Evolutionary conservation across 2,888 invertebrate species (phyloP).

Genomic region (Eulithis testata): DNA sequence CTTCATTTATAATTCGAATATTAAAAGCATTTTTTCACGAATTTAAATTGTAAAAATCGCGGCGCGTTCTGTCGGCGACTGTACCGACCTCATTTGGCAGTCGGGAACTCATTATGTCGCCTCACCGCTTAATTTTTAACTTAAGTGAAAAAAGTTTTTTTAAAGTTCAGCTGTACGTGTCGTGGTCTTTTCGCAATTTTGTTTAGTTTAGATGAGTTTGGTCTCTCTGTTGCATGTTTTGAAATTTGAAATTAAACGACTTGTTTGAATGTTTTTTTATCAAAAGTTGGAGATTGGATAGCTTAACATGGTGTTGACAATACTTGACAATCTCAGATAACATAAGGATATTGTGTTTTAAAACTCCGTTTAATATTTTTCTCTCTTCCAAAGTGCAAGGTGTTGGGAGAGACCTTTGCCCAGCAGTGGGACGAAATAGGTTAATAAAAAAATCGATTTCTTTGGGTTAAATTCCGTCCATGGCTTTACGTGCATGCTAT

Average conservation of each 20-base stretch:
- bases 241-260: conserved; percentile 19
- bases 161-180: conserved; percentile 24
- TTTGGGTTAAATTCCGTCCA: too few relatives aligned
- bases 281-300: too few relatives aligned
- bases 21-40: conserved; percentile 13
- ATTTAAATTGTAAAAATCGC: conserved; percentile 22
- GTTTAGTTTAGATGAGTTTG: conserved; percentile 30
- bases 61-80: conserved; percentile 16
- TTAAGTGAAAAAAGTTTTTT: conserved; percentile 53
- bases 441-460: too few relatives aligned
- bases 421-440: too few relatives aligned
- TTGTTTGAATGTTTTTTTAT: conserved; percentile 9
- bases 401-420: too few relatives aligned
- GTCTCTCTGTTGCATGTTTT: conserved; percentile 16
- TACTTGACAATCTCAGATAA: too few relatives aligned
- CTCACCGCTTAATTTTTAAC: conserved; percentile 65
- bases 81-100: conserved; percentile 35
- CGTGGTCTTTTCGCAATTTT: conserved; percentile 20
- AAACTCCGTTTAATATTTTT: too few relatives aligned
- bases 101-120: conserved; percentile 34
- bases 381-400: too few relatives aligned
- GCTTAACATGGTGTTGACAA: too few relatives aligned
- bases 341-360: too few relatives aligned
- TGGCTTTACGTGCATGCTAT: too few relatives aligned
- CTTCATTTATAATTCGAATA: conserved; percentile 19